Evolutionary conservation across 1,140 invertebrate genomes (phyloP), one percentile per base, ranked within the genome.

Genomic region (Drosophila pallidifrons): DNA sequence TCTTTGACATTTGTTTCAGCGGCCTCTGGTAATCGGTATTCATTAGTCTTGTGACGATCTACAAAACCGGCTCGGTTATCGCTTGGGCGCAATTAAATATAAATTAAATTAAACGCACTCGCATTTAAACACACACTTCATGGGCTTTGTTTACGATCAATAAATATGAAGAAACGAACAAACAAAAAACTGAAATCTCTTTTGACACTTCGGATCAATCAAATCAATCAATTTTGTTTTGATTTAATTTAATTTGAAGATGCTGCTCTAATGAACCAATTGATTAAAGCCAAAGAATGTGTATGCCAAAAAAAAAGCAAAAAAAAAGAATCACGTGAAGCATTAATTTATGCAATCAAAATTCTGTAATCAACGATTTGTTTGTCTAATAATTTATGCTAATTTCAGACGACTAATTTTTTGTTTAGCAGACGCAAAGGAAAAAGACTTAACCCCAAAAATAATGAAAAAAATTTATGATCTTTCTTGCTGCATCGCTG

Each of bases 1-100:
- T 38, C 70, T 73, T 73, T 73, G 70, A 73, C 70, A 73, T 73
- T 73, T 73, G 70, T 68, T 8, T 38, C 30, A 35, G 30, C 59
- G 59, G 59, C 46, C 45, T 49, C 30, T 61, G 58, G 13, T 61
- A 8, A 61, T 58, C 47, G 28, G 10, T 55, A n/a, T 47, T 15
- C 35, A 10, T 67, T 52, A 51, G 30, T 43, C 13, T 68, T 38
- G 32, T 47, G 52, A 32, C 15, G 20, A 15, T 45, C 8, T 16
- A 10, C 55, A 73, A 73, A 38, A 38, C 35, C 35, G 35, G 35
- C 35, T 64, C 70, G 70, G 70, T 54, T 73, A 8, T 13, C 13
- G 10, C 5, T 60, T 11, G 43, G 28, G 25, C 52, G 59, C 43
- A 74, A 69, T 74, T 74, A 60, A 47, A 69, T 55, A 46, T 59